These are phyloP conservation scores for Oxytorus armatus DNA, from an alignment of 2,888 invertebrate species.

Conservation along the genomic window DNA sequence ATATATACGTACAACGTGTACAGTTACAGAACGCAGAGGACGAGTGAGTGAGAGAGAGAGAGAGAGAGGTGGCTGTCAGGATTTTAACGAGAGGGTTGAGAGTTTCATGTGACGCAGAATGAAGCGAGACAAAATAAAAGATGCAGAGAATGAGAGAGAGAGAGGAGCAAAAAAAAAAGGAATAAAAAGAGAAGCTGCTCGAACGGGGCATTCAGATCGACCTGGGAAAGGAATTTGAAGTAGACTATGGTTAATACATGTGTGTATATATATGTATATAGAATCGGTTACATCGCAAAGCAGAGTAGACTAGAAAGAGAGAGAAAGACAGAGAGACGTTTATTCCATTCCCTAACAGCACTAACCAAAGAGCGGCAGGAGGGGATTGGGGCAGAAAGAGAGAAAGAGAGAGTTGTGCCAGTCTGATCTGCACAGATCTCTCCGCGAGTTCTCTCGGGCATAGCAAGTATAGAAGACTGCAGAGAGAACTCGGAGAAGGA, in stretches of 20 bases:
- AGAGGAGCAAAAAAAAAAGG: too few relatives aligned
- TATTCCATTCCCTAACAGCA: background rate
- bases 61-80: conserved; percentile 12
- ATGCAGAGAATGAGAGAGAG: conserved; percentile 15
- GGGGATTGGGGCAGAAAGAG: background rate
- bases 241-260: conserved; percentile 24
- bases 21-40: background rate
- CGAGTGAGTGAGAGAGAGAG: too few relatives aligned
- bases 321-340: background rate
- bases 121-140: conserved; percentile 22
- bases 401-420: conserved; percentile 11
- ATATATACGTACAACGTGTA: background rate
- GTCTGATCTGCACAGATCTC: conserved; percentile 43
- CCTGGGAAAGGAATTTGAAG: conserved; percentile 60
- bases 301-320: conserved; percentile 10
- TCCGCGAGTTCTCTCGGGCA: conserved; percentile 24
- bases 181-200: conserved; percentile 63
- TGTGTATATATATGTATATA: conserved; percentile 9
- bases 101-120: conserved; percentile 12
- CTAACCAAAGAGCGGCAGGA: conserved; percentile 7
- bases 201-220: conserved; percentile 66
- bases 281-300: conserved; percentile 22
- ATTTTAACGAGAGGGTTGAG: conserved; percentile 31
- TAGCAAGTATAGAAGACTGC: conserved; percentile 45
- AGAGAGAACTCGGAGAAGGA: conserved; percentile 45